Evolutionary conservation across 2,113 vertebrate species (phyloP).

Genomic region (Procavia capensis): DNA sequence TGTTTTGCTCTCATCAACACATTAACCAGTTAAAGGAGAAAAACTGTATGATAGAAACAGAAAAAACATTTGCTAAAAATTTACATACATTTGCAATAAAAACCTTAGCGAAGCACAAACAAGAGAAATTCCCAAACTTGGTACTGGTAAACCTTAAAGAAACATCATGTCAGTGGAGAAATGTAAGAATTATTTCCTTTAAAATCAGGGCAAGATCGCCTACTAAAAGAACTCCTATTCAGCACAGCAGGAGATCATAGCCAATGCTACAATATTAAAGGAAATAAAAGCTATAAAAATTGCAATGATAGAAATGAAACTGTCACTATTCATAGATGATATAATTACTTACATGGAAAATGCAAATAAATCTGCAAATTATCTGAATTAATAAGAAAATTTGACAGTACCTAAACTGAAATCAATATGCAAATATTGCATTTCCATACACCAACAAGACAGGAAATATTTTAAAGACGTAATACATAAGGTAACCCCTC

Average conservation of each 20-base stretch:
- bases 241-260: not conserved
- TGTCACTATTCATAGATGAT: not conserved
- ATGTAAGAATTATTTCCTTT: not conserved
- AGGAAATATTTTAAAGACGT: conserved; percentile 39
- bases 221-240: not conserved
- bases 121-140: conserved; percentile 9
- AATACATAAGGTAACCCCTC: conserved; percentile 16
- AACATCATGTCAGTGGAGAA: not conserved
- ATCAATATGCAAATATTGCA: not conserved
- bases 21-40: not conserved
- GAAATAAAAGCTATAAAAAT: not conserved
- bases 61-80: not conserved
- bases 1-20: not conserved
- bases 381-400: conserved; percentile 30
- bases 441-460: not conserved
- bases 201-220: not conserved
- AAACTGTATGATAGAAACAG: not conserved
- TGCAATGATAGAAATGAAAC: not conserved
- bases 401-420: not conserved
- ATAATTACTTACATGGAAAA: not conserved
- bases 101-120: not conserved
- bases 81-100: not conserved
- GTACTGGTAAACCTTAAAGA: not conserved
- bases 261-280: not conserved
- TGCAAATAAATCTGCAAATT: not conserved